Conservation (phyloP, 2,888 invertebrate species). For the Trachelus stipa region DNA sequence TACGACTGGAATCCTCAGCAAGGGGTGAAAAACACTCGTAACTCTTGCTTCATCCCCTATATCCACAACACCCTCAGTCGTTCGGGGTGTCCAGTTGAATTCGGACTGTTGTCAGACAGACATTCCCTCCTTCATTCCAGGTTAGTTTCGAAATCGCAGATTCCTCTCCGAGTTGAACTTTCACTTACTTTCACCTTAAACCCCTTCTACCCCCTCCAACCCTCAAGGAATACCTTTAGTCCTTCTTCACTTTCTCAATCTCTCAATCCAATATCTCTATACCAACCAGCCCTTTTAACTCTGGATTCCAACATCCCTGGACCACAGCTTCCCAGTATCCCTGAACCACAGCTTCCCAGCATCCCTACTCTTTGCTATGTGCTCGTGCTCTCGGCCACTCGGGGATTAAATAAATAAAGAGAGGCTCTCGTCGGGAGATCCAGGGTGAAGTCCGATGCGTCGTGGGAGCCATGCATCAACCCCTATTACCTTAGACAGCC, state of each 20-base stretch:
- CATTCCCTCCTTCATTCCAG: conserved; percentile 13
- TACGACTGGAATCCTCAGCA: conserved; percentile 26
- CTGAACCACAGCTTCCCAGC: conserved; percentile 1
- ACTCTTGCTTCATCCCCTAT: conserved; percentile 20
- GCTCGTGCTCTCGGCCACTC: conserved; percentile 28
- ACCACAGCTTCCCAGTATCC: background rate
- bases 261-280: conserved; percentile 12
- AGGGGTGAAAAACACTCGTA: conserved; percentile 28
- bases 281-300: background rate
- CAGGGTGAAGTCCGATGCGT: conserved; percentile 37
- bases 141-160: conserved; percentile 19
- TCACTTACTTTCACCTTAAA: conserved; percentile 8
- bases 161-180: conserved; percentile 15
- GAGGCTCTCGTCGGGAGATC: conserved; percentile 34
- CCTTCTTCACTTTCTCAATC: background rate
- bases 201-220: background rate
- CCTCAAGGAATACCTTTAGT: conserved; percentile 8
- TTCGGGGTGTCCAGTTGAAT: conserved; percentile 3
- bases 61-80: background rate
- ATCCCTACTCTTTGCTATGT: background rate
- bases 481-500: conserved; percentile 54
- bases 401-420: conserved; percentile 55
- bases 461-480: conserved; percentile 60
- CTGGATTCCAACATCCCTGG: background rate
- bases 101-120: conserved; percentile 22